Evolutionary conservation across 2,113 vertebrate species (phyloP).

Genomic region (Thryonomys swinderianus): DNA sequence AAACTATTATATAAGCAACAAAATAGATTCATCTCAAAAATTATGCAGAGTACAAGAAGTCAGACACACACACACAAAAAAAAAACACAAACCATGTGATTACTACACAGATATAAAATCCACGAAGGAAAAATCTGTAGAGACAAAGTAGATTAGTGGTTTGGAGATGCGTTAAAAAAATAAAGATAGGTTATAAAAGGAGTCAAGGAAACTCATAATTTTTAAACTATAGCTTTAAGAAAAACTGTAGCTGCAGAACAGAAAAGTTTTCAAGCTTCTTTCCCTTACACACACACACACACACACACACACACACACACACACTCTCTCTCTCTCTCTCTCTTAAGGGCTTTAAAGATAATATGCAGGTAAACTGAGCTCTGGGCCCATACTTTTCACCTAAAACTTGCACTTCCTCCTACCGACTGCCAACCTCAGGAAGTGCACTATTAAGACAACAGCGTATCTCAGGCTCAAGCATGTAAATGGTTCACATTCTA

Average conservation of each 20-base stretch:
- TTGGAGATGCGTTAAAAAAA: neutral
- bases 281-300: neutral
- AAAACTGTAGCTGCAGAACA: neutral
- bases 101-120: neutral
- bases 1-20: neutral
- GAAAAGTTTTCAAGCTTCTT: neutral
- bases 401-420: neutral
- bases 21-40: constrained; percentile 15
- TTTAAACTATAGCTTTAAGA: neutral
- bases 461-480: neutral
- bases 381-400: neutral
- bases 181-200: neutral
- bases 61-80: too few relatives aligned
- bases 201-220: neutral
- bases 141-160: neutral
- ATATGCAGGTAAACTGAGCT: neutral
- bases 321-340: too few relatives aligned
- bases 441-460: neutral
- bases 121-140: neutral
- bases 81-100: neutral
- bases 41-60: neutral
- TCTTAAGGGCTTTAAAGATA: neutral
- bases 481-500: neutral
- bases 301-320: too few relatives aligned
- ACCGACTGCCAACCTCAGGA: neutral